Percentiles rank a stretch among this genome's conserved stretches.
Evolutionary conservation across 2,113 vertebrate genomes (phyloP).

Genomic region (Tachysurus fulvidraco): DNA sequence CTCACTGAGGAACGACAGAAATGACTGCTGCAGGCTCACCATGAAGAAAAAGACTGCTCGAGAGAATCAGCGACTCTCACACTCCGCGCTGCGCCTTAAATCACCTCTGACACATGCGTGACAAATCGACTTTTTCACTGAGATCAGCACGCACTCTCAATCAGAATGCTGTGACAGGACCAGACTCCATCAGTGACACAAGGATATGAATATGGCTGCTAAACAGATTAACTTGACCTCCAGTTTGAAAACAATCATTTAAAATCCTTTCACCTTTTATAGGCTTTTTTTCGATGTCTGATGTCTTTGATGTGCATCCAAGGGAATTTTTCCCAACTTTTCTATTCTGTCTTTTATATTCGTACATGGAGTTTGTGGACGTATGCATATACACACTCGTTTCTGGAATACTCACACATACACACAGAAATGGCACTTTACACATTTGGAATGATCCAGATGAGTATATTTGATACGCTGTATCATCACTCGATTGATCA

Average conservation of each 20-base stretch:
- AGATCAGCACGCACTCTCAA: background rate
- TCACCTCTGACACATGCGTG: constrained; percentile 11
- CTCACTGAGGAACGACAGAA: background rate
- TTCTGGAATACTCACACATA: constrained; percentile 12
- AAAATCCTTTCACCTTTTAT: background rate
- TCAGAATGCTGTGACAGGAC: constrained; percentile 39
- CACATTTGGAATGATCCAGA: constrained; percentile 89
- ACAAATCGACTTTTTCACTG: background rate
- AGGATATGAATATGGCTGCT: constrained; percentile 47
- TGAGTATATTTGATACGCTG: constrained; percentile 86
- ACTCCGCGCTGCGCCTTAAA: background rate
- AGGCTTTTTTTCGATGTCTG: background rate
- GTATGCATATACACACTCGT: background rate
- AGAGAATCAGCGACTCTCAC: background rate
- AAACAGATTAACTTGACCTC: constrained; percentile 41
- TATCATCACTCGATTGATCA: constrained; percentile 91
- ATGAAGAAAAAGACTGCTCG: constrained; percentile 9
- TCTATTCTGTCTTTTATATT: constrained; percentile 38
- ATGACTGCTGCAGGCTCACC: background rate
- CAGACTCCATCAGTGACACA: constrained; percentile 11
- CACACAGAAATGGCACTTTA: constrained; percentile 88
- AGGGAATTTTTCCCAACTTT: constrained; percentile 51
- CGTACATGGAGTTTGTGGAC: background rate
- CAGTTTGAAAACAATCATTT: constrained; percentile 53
- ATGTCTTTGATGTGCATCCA: constrained; percentile 30